phyloP scores from a whole-genome alignment of 2,888 invertebrate genomes.

The Microchrysa polita region DNA sequence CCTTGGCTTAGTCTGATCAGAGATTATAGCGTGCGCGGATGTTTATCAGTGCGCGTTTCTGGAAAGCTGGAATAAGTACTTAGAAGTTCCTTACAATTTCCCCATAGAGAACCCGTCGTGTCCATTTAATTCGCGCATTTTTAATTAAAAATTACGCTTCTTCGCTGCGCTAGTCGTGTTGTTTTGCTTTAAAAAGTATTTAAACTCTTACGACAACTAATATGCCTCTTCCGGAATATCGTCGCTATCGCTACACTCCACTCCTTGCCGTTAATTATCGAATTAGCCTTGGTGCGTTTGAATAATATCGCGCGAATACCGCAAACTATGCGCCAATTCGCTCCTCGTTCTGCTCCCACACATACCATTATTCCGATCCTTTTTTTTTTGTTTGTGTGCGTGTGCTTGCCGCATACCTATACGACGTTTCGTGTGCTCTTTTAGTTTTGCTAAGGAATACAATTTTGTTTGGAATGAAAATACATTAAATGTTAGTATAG shows the following conservation, averaged over 20 bases:
- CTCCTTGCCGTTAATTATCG: not conserved
- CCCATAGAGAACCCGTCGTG: not conserved
- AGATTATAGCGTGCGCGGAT: not conserved
- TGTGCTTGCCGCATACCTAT: not conserved
- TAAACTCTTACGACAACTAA: not conserved
- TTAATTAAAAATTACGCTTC: not conserved
- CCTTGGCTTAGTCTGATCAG: constrained; percentile 4
- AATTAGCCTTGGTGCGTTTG: constrained; percentile 16
- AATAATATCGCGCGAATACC: constrained; percentile 1
- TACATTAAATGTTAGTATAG: too few relatives aligned
- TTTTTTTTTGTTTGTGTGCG: constrained; percentile 4
- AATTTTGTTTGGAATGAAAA: too few relatives aligned
- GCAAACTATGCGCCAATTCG: constrained; percentile 13
- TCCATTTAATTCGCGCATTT: not conserved
- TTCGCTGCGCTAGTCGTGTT: not conserved
- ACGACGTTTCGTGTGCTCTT: constrained; percentile 9
- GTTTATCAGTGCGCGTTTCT: too few relatives aligned
- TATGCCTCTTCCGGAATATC: constrained; percentile 5
- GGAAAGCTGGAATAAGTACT: too few relatives aligned
- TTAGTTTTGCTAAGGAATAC: not conserved
- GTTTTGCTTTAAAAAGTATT: not conserved
- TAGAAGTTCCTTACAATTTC: not conserved
- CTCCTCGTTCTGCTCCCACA: constrained; percentile 32
- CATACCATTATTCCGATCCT: constrained; percentile 15
- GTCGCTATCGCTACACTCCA: not conserved